Evolutionary conservation across 2,113 vertebrate species (phyloP).

Genomic region (Sinocyclocheilus anshuiensis): DNA sequence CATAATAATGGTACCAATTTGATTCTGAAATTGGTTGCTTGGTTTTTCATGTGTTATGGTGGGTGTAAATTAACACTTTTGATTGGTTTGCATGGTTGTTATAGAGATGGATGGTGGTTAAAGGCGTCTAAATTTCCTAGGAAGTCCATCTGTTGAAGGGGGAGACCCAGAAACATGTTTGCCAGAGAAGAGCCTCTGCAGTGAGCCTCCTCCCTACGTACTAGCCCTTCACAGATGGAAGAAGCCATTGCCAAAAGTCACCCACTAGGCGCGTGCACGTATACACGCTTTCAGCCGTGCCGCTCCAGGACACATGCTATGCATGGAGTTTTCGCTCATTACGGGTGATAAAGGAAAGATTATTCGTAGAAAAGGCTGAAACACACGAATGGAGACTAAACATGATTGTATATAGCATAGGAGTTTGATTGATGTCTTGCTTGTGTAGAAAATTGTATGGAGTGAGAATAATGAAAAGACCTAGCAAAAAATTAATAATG

Average conservation of each 20-base stretch:
- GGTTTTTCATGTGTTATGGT: slow-evolving; percentile 32
- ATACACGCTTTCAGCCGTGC: not conserved
- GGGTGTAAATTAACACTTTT: slow-evolving; percentile 51
- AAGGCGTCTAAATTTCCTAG: slow-evolving; percentile 29
- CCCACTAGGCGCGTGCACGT: slow-evolving; percentile 8
- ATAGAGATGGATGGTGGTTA: slow-evolving; percentile 44
- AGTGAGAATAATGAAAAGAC: slow-evolving; percentile 3
- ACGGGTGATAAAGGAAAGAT: slow-evolving; percentile 23
- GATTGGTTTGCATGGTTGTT: slow-evolving; percentile 46
- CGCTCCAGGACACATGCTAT: not conserved
- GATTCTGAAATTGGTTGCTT: slow-evolving; percentile 32
- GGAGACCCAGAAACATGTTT: slow-evolving; percentile 40
- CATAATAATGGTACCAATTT: slow-evolving; percentile 37
- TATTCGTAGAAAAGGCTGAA: slow-evolving; percentile 1
- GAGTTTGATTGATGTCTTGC: slow-evolving; percentile 9
- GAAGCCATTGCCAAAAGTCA: slow-evolving; percentile 40
- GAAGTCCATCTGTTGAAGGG: slow-evolving; percentile 50
- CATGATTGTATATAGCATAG: not conserved
- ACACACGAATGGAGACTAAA: not conserved
- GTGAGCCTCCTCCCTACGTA: not conserved
- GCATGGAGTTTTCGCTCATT: slow-evolving; percentile 12
- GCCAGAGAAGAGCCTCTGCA: slow-evolving; percentile 37
- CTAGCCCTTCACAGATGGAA: slow-evolving; percentile 50
- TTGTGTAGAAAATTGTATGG: not conserved
- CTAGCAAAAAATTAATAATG: not conserved